These are phyloP conservation scores for Aphis gossypii DNA, from an alignment of 1,140 invertebrate genomes.

Conservation along the genomic window DNA sequence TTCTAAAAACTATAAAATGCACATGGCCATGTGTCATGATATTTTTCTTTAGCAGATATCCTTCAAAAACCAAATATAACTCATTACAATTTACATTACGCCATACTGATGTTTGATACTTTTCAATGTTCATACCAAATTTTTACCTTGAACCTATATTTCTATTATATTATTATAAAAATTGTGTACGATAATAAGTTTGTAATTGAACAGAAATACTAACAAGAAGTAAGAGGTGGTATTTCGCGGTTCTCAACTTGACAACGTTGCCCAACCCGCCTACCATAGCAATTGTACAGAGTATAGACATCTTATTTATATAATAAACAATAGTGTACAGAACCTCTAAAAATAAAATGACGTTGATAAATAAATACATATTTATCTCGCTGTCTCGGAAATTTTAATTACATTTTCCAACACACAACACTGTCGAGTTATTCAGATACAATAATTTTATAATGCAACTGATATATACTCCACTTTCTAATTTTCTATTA, in stretches of 20 bases:
- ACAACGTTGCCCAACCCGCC: conserved; percentile 46
- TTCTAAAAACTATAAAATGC: background rate
- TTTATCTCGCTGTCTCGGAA: background rate
- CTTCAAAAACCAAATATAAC: conserved; percentile 24
- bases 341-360: conserved; percentile 39
- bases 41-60: background rate
- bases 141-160: conserved; percentile 37
- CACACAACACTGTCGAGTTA: background rate
- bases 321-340: conserved; percentile 30
- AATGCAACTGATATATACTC: background rate
- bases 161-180: conserved; percentile 24
- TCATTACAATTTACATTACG: background rate
- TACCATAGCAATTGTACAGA: background rate
- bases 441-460: background rate
- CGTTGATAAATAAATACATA: conserved; percentile 34
- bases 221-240: background rate
- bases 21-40: background rate
- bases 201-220: background rate
- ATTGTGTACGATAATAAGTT: background rate
- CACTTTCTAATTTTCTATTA: background rate
- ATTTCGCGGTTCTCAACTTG: background rate
- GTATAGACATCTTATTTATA: conserved; percentile 16
- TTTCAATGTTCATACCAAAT: conserved; percentile 10
- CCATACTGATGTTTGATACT: background rate
- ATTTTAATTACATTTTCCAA: conserved; percentile 4